These are phyloP conservation scores for Percopsis transmontana DNA, from an alignment of 2,113 vertebrate species.

Conservation along the genomic window DNA sequence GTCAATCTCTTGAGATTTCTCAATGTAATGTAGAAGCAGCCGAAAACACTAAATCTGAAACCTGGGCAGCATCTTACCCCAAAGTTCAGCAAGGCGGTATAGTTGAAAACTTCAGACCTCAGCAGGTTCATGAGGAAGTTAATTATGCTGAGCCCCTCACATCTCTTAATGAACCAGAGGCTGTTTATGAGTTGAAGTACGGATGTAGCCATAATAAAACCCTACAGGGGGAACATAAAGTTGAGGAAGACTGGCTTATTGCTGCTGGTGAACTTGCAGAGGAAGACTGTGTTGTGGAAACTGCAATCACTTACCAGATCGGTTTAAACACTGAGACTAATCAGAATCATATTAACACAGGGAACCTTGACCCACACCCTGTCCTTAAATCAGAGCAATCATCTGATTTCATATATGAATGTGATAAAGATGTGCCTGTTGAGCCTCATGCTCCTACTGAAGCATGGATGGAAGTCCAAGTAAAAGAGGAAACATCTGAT, in stretches of 20 bases:
- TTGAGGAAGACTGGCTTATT: conserved; percentile 4
- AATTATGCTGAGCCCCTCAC: conserved; percentile 48
- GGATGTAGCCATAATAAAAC: not conserved
- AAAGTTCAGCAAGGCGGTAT: conserved; percentile 51
- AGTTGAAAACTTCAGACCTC: conserved; percentile 51
- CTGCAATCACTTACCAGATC: conserved; percentile 19
- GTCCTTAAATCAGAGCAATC: not conserved
- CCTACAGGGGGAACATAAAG: not conserved
- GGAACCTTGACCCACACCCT: not conserved
- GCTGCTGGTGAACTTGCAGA: not conserved
- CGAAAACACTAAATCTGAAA: conserved; percentile 7
- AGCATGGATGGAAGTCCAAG: not conserved
- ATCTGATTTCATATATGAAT: conserved; percentile 11
- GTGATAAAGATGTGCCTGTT: not conserved
- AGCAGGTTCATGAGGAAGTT: conserved; percentile 60
- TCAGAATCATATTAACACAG: not conserved
- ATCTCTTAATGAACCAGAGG: conserved; percentile 36
- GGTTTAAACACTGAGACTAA: conserved; percentile 10
- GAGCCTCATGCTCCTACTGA: conserved; percentile 5
- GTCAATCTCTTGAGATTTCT: conserved; percentile 16
- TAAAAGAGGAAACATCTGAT: conserved; percentile 36
- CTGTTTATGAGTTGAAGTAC: not conserved
- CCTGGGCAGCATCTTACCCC: conserved; percentile 32
- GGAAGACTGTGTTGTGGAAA: conserved; percentile 16
- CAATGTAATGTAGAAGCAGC: conserved; percentile 11